A percentile compares a stretch with the other conserved stretches of the same genome.
Evolutionary conservation across 53 echinoderm and acorn worm genomes (phyloP).

Genomic region (Paelopatides confundens): DNA sequence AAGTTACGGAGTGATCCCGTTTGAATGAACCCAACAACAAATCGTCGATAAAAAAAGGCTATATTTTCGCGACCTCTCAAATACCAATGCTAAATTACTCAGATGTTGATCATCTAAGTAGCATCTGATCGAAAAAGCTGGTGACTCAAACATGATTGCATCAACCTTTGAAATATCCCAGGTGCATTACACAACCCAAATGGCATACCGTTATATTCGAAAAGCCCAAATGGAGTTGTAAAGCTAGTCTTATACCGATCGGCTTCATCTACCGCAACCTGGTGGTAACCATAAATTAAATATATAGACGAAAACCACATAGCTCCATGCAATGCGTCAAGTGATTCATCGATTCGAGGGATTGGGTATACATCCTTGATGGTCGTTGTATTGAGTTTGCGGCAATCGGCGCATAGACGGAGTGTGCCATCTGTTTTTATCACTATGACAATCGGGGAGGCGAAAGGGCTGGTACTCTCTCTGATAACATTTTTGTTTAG

Average conservation of each 20-base stretch:
- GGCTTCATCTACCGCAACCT: background rate
- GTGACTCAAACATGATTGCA: too few species aligned
- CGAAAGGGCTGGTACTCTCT: background rate
- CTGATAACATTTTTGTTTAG: background rate
- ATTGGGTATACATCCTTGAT: background rate
- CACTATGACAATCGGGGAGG: background rate
- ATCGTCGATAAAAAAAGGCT: too few species aligned
- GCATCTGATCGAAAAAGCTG: slow-evolving; percentile 13
- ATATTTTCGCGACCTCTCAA: slow-evolving; percentile 35
- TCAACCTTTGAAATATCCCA: slow-evolving; percentile 46
- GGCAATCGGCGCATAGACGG: background rate
- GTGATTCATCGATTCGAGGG: too few species aligned
- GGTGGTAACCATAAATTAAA: background rate
- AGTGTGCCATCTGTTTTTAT: background rate
- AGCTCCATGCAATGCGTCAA: background rate
- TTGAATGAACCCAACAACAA: background rate
- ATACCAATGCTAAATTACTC: background rate
- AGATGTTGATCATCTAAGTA: slow-evolving; percentile 62
- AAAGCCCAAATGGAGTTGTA: background rate
- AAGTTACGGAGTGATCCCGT: slow-evolving; percentile 42
- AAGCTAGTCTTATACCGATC: background rate
- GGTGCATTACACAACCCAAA: too few species aligned
- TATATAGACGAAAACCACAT: too few species aligned
- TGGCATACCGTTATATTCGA: background rate
- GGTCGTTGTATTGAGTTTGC: background rate